phyloP scores from a whole-genome alignment of 2,888 invertebrate genomes.

The Apamea crenata region DNA sequence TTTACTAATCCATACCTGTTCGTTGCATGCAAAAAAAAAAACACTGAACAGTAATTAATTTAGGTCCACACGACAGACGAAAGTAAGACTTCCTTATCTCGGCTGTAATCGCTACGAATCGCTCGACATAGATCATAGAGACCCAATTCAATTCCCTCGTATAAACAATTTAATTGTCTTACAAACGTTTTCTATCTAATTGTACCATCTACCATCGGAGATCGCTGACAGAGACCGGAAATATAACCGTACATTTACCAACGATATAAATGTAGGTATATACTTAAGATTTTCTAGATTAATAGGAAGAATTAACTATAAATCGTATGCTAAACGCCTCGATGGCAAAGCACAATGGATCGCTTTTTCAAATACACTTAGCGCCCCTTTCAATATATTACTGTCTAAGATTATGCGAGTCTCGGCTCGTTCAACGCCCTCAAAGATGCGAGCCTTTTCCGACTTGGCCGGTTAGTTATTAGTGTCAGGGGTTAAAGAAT shows the following conservation, averaged over 20 bases:
- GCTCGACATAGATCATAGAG: conserved; percentile 60
- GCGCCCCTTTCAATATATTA: conserved; percentile 56
- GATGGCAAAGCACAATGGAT: conserved; percentile 59
- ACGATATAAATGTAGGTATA: conserved; percentile 50
- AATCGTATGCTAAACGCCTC: conserved; percentile 57
- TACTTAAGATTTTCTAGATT: conserved; percentile 54
- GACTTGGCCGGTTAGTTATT: conserved; percentile 44
- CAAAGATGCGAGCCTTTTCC: conserved; percentile 47
- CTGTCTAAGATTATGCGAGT: conserved; percentile 55
- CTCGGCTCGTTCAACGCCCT: conserved; percentile 58
- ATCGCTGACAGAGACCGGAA: conserved; percentile 68
- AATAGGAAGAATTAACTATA: conserved; percentile 56
- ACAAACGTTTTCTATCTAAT: conserved; percentile 73
- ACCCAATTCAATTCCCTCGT: conserved; percentile 53
- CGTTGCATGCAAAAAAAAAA: conserved; percentile 47
- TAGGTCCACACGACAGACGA: conserved; percentile 41
- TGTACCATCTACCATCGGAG: conserved; percentile 78
- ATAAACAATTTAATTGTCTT: conserved; percentile 72
- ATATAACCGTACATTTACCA: conserved; percentile 68
- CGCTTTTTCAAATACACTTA: conserved; percentile 53
- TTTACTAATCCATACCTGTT: background rate
- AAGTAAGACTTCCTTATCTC: conserved; percentile 55
- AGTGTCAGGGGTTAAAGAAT: conserved; percentile 57
- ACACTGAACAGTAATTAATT: conserved; percentile 37
- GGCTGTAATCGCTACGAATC: conserved; percentile 39